Evolutionary conservation across 1,140 invertebrate species (phyloP).

Genomic region (Acromyrmex heyeri): DNA sequence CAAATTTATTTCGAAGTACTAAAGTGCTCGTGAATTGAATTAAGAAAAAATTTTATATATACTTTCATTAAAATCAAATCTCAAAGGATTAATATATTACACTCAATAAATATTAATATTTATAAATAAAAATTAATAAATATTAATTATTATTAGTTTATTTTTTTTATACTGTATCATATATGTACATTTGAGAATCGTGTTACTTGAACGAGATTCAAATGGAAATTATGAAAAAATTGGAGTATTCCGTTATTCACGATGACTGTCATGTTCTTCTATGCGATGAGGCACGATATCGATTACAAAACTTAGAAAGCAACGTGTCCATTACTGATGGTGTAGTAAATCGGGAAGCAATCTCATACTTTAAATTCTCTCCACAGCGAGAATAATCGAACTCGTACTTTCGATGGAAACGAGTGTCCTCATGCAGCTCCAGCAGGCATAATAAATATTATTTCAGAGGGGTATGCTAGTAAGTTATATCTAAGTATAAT

Average conservation of each 20-base stretch:
- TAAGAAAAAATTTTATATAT: no score
- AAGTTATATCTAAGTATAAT: constrained; percentile 38
- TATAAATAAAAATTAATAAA: no score
- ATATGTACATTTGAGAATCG: neutral
- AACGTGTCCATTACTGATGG: constrained; percentile 47
- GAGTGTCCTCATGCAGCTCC: constrained; percentile 25
- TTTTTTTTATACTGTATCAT: neutral
- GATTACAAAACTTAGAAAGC: constrained; percentile 47
- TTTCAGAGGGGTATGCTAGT: constrained; percentile 3
- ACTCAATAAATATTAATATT: no score
- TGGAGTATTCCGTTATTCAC: neutral
- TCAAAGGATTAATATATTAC: no score
- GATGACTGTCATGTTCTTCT: constrained; percentile 29
- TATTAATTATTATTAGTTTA: neutral
- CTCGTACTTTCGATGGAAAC: constrained; percentile 50
- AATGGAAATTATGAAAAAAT: constrained; percentile 11
- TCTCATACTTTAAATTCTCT: constrained; percentile 46
- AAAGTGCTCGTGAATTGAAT: no score
- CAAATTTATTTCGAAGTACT: no score
- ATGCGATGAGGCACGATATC: constrained; percentile 1
- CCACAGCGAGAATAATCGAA: constrained; percentile 39
- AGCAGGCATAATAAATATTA: constrained; percentile 58
- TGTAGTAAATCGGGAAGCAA: constrained; percentile 40
- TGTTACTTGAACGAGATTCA: neutral
- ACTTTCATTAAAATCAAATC: no score